Evolutionary conservation across 1,140 invertebrate species (phyloP), one percentile per base, ranked within the genome.

Genomic region (Drosophila kepulauana): DNA sequence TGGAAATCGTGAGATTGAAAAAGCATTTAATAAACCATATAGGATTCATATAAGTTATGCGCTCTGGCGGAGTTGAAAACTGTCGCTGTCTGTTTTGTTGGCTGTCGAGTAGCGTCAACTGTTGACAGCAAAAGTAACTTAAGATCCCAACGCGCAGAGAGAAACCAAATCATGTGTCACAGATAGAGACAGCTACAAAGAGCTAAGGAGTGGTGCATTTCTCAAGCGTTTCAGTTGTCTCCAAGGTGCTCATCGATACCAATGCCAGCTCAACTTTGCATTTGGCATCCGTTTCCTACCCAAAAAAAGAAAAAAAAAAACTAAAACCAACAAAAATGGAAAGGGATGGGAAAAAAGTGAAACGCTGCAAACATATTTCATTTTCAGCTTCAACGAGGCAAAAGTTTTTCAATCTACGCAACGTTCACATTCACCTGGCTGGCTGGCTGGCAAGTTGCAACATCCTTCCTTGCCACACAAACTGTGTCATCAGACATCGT

Each of bases 351-450:
- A 64, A 51, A 79, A 75, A 79, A 72, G 59, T 67, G 62, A 49
- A 66, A 74, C 33, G 63, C 62, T 54, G 45, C 69, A 81, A 25
- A 77, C 72, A 86, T 86, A 87, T 87, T 88, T 88, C 85, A 88
- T 87, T 87, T 87, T 84, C 85, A 69, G 77, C 87, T 75, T 78
- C 80, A 87, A 72, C 78, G 85, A 78, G 77, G 73, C 77, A 87
- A 87, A 87, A 87, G 77, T 87, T 87, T 87, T 87, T 89, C 84
- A 87, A 87, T 87, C 73, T 88, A 15, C 57, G 38, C 28, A 66
- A 77, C 20, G 20, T 25, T 25, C 20, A 62, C 67, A 48, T 63
- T 68, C 49, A 66, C 70, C 57, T 59, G 15, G 13, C 49, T 57
- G 33, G 33, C 16, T 45, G 7, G 56, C 2, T 33, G 33, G 33